Conservation (phyloP, 64 coral and sea anemone species). For the Dendronephthya gigantea region DNA sequence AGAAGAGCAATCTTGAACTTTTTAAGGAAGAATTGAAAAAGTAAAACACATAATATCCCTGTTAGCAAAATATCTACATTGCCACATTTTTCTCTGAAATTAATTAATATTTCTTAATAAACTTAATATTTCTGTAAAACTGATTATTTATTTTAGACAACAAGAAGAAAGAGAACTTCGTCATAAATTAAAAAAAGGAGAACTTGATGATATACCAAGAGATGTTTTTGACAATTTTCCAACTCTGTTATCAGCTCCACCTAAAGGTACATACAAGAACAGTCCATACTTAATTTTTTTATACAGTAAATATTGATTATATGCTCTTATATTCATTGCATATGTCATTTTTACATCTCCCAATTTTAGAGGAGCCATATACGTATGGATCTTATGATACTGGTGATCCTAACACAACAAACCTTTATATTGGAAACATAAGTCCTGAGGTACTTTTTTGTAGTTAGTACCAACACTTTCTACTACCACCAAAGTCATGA, state of each 20-base stretch:
- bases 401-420: constrained; percentile 83
- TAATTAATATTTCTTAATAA: too few relatives aligned
- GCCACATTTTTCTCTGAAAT: not conserved
- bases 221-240: constrained; percentile 69
- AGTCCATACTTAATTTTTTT: too few relatives aligned
- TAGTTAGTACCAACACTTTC: not conserved
- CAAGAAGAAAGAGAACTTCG: constrained; percentile 83
- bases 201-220: constrained; percentile 69
- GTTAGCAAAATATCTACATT: not conserved
- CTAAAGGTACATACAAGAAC: constrained; percentile 44
- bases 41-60: constrained; percentile 5
- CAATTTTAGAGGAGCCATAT: constrained; percentile 59
- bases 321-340: too few relatives aligned
- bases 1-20: constrained; percentile 97
- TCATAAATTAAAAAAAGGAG: constrained; percentile 94
- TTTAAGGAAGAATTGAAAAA: constrained; percentile 99
- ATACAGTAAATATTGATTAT: too few relatives aligned
- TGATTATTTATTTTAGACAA: constrained; percentile 32
- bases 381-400: constrained; percentile 87
- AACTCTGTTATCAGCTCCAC: constrained; percentile 41
- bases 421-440: constrained; percentile 96
- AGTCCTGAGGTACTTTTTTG: constrained; percentile 56
- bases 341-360: not conserved
- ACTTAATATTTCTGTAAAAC: not conserved
- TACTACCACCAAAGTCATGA: too few relatives aligned